Conservation (phyloP, 2,113 vertebrate species). For the Pterocles burchelli region DNA sequence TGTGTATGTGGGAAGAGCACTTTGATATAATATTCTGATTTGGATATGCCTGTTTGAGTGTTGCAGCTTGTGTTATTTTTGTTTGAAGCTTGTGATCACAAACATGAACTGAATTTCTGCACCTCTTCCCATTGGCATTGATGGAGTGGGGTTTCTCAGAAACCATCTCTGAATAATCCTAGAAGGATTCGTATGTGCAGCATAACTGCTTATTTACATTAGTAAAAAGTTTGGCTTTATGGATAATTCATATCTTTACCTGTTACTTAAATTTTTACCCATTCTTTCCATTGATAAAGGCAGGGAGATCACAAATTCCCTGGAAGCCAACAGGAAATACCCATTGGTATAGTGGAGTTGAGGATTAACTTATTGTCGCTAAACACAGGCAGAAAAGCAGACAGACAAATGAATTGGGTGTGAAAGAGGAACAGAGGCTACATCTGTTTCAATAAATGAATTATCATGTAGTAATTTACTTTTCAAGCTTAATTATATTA, state of each 20-base stretch:
- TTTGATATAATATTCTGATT: not conserved
- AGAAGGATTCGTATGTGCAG: not conserved
- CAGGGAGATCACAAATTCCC: not conserved
- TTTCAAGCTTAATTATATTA: conserved; percentile 30
- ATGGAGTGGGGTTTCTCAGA: not conserved
- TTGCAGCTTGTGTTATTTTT: not conserved
- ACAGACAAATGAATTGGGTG: not conserved
- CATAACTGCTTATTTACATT: not conserved
- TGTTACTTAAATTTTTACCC: not conserved
- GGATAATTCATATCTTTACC: not conserved
- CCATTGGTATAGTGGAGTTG: not conserved
- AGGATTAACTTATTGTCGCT: not conserved
- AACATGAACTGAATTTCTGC: not conserved
- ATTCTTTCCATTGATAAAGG: not conserved
- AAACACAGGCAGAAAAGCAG: not conserved
- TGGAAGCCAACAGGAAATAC: not conserved
- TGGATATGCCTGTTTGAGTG: not conserved
- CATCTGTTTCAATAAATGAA: conserved; percentile 4
- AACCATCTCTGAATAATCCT: not conserved
- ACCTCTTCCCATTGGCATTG: not conserved
- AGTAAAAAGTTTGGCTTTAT: not conserved
- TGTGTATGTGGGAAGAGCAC: not conserved
- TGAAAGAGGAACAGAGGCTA: not conserved
- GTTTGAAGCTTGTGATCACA: not conserved
- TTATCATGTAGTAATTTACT: conserved; percentile 17